Base-by-base conservation (phyloP, 2,888 invertebrate genomes). In the Drosophila mettleri region DNA sequence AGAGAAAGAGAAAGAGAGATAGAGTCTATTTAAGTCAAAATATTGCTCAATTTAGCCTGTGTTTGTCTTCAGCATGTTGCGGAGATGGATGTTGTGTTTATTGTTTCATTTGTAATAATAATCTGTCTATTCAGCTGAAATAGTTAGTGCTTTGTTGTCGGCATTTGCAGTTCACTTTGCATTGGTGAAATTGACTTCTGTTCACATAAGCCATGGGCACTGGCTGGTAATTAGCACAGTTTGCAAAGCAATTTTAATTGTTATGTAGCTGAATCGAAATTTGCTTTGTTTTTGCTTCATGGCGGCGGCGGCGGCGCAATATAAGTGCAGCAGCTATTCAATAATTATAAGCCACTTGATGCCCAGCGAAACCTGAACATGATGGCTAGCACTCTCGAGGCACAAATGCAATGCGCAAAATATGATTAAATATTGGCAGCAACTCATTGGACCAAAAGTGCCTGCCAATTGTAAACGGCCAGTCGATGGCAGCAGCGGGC, bases 381-480 rank as follows among this genome's bases (percentile, higher is more conserved):
- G 34, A 10, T 49, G 38, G 29, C 54, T 34, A 65, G 24, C 14
- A 45, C 53, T 24, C 43, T 59, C 34, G 34, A 62, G 77, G 68
- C 57, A 34, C 61, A 53, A 77, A 60, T 72, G 81, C 67, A 60
- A 34, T 66, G 54, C 54, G 55, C 60, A 49, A 48, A 54, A 59
- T 60, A 73, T 80, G 65, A 84, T 73, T 88, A 80, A 77, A 80
- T 74, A 86, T 88, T 80, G 89, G 87, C 74, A 82, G 69, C 69
- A 55, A 74, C 39, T 66, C 58, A 48, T 58, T 58, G 53, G 57
- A 48, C 49, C 59, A 73, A 59, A 51, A 59, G 39, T 55, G 52
- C 55, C 33, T 39, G 65, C 45, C 60, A 69, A 63, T 74, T 69
- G 65, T 58, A 48, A 38, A 29, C 20, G 36, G 24, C 22, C 2